These are phyloP conservation scores for Gephyroberyx darwinii DNA, from an alignment of 2,797 vertebrate species.

Conservation along the genomic window DNA sequence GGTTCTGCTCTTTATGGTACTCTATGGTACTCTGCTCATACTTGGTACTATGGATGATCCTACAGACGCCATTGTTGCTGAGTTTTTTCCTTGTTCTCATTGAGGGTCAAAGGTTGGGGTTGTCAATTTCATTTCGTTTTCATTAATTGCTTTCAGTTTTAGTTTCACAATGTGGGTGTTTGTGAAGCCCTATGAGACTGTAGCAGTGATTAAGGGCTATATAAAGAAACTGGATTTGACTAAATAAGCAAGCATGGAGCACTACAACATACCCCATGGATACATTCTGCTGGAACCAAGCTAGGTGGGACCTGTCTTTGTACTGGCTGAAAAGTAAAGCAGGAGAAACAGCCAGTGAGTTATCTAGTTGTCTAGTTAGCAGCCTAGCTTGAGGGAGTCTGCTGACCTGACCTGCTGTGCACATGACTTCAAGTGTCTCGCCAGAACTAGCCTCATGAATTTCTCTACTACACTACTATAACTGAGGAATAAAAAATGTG, in stretches of 20 bases:
- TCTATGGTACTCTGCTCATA: too few relatives aligned
- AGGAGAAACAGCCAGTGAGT: background rate
- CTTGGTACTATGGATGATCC: too few relatives aligned
- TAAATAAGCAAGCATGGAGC: background rate
- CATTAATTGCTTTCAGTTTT: too few relatives aligned
- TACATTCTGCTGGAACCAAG: constrained; percentile 1
- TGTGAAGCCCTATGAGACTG: too few relatives aligned
- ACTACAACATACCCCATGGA: background rate
- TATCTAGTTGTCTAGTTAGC: background rate
- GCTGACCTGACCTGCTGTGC: background rate
- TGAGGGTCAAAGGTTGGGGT: too few relatives aligned
- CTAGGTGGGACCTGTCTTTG: background rate
- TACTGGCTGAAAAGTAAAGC: constrained; percentile 1
- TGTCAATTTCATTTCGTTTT: too few relatives aligned
- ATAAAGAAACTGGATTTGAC: too few relatives aligned
- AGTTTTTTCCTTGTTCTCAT: too few relatives aligned
- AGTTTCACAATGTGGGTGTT: too few relatives aligned
- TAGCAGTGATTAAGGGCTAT: too few relatives aligned
- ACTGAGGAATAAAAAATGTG: background rate
- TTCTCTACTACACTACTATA: too few relatives aligned
- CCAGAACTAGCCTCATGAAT: background rate
- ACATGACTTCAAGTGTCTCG: background rate
- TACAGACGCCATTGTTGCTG: too few relatives aligned
- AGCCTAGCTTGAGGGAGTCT: background rate
- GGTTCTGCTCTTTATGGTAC: background rate